phyloP scores from a whole-genome alignment of 2,797 vertebrate species.

The Toxotes lorentzi region DNA sequence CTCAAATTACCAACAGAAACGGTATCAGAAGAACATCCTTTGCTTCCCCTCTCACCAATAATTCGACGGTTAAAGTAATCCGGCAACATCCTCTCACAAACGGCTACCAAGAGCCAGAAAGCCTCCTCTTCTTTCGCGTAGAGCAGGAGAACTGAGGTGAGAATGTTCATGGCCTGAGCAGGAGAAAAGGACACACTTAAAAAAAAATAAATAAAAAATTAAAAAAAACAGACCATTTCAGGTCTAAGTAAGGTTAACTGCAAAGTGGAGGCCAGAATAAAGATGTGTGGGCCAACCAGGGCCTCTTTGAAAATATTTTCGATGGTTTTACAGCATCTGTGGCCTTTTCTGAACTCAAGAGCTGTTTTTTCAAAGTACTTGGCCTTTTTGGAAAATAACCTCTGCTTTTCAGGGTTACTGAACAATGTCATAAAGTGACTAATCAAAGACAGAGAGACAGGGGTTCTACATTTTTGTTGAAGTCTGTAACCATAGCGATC shows the following conservation, averaged over 20 bases:
- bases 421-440: neutral
- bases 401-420: constrained; percentile 6
- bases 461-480: neutral
- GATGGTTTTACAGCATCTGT: constrained; percentile 3
- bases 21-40: neutral
- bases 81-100: constrained; percentile 97
- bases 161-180: constrained; percentile 96
- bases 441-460: neutral
- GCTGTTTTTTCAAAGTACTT: neutral
- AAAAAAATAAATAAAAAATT: neutral
- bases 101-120: constrained; percentile 96
- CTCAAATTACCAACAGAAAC: neutral
- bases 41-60: constrained; percentile 88
- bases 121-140: constrained; percentile 99
- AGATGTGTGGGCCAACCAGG: neutral
- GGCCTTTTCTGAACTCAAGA: neutral
- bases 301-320: constrained; percentile 2
- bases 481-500: neutral
- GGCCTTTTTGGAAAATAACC: neutral
- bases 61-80: constrained; percentile 98
- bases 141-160: constrained; percentile 95
- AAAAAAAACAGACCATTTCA: neutral
- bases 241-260: neutral
- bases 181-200: constrained; percentile 1
- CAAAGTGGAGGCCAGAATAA: neutral